Conservation (phyloP, 2,113 vertebrate genomes). For the Pogona vitticeps region DNA sequence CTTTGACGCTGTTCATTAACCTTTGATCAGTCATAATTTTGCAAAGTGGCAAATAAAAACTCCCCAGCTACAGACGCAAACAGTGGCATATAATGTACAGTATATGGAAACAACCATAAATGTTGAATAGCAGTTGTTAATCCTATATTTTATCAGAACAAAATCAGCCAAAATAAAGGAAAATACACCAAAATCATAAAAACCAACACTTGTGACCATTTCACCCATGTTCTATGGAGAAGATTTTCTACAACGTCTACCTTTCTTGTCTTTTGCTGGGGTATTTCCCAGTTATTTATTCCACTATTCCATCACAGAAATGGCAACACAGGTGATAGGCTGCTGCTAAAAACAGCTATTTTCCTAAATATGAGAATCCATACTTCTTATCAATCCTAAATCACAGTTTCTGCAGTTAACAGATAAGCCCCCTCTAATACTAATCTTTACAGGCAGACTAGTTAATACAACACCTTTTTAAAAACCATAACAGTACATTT, state of each 20-base stretch:
- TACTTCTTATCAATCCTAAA: not conserved
- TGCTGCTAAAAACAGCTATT: not conserved
- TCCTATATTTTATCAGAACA: accelerated
- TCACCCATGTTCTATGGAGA: not conserved
- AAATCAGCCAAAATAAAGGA: not conserved
- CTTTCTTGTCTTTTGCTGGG: not conserved
- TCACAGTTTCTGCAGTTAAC: not conserved
- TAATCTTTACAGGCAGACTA: not conserved
- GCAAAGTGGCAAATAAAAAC: not conserved
- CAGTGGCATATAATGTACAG: not conserved
- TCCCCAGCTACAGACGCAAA: not conserved
- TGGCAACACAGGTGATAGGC: not conserved
- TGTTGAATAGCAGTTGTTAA: not conserved
- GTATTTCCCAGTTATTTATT: not conserved
- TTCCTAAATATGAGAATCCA: not conserved
- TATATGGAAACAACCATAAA: not conserved
- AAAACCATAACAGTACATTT: too few species aligned
- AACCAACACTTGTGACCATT: not conserved
- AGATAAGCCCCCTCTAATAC: not conserved
- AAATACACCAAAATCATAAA: not conserved
- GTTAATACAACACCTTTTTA: too few species aligned
- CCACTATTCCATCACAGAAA: not conserved
- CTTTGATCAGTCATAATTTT: accelerated
- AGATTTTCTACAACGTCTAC: not conserved
- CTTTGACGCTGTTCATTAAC: not conserved